These are phyloP conservation scores for Sterna hirundo DNA, from an alignment of 2,113 vertebrate species.

Conservation along the genomic window DNA sequence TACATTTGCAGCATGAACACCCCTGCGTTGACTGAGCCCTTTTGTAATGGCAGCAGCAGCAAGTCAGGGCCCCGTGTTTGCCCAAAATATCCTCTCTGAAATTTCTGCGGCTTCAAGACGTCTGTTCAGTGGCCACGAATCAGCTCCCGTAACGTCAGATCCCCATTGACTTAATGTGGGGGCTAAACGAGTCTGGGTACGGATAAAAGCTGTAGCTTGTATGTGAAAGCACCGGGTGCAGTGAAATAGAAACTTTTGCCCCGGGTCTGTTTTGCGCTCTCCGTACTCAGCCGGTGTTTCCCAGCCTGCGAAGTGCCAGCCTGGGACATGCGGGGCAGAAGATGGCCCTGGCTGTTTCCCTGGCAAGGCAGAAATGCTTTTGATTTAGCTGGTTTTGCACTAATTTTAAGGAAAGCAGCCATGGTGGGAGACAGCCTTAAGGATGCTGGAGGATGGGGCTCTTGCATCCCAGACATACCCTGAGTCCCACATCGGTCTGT, in stretches of 20 bases:
- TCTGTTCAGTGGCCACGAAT: not conserved
- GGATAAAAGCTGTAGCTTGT: not conserved
- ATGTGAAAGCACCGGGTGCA: not conserved
- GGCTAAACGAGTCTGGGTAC: too few species aligned
- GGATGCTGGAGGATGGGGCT: not conserved
- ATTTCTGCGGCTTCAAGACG: not conserved
- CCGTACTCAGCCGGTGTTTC: not conserved
- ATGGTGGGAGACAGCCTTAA: not conserved
- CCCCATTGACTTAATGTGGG: accelerated
- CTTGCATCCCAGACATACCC: not conserved
- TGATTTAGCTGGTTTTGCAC: not conserved
- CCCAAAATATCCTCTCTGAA: not conserved
- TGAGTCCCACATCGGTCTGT: accelerated
- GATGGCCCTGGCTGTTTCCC: too few species aligned
- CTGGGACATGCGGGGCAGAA: not conserved
- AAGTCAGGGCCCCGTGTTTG: not conserved
- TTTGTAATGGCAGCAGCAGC: not conserved
- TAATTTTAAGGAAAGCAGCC: not conserved
- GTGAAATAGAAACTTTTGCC: not conserved
- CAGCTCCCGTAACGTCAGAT: not conserved
- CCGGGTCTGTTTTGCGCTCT: not conserved
- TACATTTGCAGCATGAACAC: not conserved
- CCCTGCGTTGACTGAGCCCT: not conserved
- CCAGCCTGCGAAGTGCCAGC: not conserved
- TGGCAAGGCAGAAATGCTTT: not conserved